Evolutionary conservation across 2,888 invertebrate genomes (phyloP), one percentile per base, ranked within the genome.

Genomic region (Argyra leucocephala): DNA sequence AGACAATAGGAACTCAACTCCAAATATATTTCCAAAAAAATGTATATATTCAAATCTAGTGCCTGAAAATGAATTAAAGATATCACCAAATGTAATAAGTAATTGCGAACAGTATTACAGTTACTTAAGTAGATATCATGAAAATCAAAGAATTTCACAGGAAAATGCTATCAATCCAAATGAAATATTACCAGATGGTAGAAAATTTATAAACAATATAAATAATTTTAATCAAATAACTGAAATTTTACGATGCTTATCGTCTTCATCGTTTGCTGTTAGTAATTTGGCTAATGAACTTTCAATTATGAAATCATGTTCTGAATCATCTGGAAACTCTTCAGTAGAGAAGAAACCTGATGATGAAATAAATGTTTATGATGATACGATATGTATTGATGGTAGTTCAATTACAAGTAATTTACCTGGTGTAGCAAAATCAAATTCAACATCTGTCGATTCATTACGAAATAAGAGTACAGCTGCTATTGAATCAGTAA

Each of bases 351-450:
- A 48, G 18, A 48, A 48, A n/a, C 2, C 59, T 15, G 15, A 24
- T 3, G 23, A 59, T 12, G 23, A 59, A 18, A 18, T 48, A 1
- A 48, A 48, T 48, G 12, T 48, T 48, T 48, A 18, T 48, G 48
- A 48, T 18, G 48, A 48, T 48, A 18, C 7, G 12, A 31, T 48
- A 48, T 48, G 12, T 21, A 63, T 65, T 18, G 5, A 58, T 5
- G 61, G 71, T 68, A 66, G 63, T 70, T 57, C 71, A 66, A 61
- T 71, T 66, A 68, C 71, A 6, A 72, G 72, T 31, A 72, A 68
- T 23, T 65, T 65, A 31, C 68, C 72, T 1, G 66, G 65, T 2
- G 69, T 66, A 60, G 31, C 66, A 10, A 3, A 66, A 10, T 48
- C 66, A 22, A 24, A 64, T 1, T 4, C 57, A 37, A 61, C 58